Percentiles rank a stretch among this genome's conserved stretches.
phyloP scores from a whole-genome alignment of 2,797 vertebrate genomes.

The Loriculus beryllinus region DNA sequence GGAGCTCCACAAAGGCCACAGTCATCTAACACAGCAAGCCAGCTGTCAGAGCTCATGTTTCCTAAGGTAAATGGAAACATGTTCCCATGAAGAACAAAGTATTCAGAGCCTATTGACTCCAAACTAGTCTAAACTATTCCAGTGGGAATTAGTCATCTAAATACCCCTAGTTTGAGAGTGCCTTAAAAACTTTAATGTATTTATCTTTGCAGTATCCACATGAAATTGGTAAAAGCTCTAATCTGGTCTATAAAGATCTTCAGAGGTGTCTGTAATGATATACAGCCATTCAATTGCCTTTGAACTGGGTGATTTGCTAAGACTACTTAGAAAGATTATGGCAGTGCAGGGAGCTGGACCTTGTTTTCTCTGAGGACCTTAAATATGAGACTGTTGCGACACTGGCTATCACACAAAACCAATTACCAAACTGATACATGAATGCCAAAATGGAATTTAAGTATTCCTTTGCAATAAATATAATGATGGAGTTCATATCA shows the following conservation, averaged over 20 bases:
- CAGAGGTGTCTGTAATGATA: neutral
- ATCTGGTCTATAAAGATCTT: neutral
- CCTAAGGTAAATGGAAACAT: neutral
- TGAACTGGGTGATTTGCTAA: neutral
- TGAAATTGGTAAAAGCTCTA: neutral
- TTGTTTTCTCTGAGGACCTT: neutral
- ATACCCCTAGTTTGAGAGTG: neutral
- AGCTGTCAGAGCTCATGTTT: neutral
- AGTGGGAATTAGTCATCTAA: neutral
- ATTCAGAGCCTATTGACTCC: neutral
- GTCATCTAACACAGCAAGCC: neutral
- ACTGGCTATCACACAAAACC: neutral
- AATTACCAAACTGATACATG: neutral
- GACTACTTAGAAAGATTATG: neutral
- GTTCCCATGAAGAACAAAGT: fast-evolving
- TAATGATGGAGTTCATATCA: neutral
- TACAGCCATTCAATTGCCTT: neutral
- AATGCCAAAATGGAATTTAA: neutral
- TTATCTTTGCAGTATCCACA: neutral
- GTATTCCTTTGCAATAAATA: neutral
- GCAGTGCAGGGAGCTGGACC: neutral
- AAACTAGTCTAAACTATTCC: neutral
- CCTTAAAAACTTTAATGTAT: neutral
- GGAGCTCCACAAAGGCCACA: fast-evolving
- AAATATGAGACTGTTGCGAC: neutral